phyloP scores from a whole-genome alignment of 2,888 invertebrate genomes.

The Drosophila hamatofila region DNA sequence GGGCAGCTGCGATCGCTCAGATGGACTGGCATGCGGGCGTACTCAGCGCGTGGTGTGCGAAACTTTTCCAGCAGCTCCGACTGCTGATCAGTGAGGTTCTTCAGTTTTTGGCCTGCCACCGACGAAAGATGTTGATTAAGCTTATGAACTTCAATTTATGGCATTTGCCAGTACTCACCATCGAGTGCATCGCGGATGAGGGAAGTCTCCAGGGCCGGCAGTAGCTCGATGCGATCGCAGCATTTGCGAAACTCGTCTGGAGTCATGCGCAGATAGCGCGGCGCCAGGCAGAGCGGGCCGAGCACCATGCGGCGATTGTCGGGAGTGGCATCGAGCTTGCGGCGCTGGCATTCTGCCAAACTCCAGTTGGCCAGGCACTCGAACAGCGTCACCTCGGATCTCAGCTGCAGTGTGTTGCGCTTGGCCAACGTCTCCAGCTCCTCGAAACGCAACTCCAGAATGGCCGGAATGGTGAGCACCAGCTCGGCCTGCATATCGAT shows the following conservation, averaged over 20 bases:
- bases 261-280: conserved; percentile 83
- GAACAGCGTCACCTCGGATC: conserved; percentile 84
- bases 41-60: conserved; percentile 83
- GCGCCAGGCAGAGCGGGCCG: conserved; percentile 84
- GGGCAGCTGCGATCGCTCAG: conserved; percentile 85
- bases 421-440: conserved; percentile 85
- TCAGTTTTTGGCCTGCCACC: conserved; percentile 80
- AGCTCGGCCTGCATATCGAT: conserved; percentile 85
- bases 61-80: conserved; percentile 83
- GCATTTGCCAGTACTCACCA: conserved; percentile 54
- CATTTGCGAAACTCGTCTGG: conserved; percentile 82
- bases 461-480: conserved; percentile 81
- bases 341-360: conserved; percentile 83
- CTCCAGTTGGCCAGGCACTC: conserved; percentile 85
- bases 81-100: conserved; percentile 84
- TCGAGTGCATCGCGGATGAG: conserved; percentile 83
- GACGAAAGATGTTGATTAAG: neutral
- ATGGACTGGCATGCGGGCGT: conserved; percentile 85
- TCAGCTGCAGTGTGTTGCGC: conserved; percentile 83
- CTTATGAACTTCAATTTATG: neutral
- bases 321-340: conserved; percentile 81
- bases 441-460: conserved; percentile 83
- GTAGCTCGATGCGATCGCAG: conserved; percentile 83
- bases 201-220: conserved; percentile 82
- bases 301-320: conserved; percentile 85